Evolutionary conservation across 1,140 invertebrate species (phyloP).

Genomic region (Aphelenchoides avenae): DNA sequence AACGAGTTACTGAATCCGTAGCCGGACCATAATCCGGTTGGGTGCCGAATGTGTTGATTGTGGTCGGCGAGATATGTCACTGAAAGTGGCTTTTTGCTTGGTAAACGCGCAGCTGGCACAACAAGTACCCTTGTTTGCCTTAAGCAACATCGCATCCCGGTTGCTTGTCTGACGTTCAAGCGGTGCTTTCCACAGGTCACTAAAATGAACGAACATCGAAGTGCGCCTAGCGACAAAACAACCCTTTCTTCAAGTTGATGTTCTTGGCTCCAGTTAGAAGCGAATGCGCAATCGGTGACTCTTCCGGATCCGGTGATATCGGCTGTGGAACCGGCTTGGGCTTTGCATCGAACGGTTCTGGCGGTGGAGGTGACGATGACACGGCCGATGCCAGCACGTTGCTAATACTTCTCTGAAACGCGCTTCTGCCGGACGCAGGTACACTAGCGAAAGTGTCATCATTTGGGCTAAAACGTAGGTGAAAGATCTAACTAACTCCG

Average conservation of each 20-base stretch:
- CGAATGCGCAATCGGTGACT: constrained; percentile 55
- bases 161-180: constrained; percentile 35
- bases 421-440: too few relatives aligned
- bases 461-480: too few relatives aligned
- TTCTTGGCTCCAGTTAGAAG: constrained; percentile 50
- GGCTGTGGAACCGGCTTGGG: constrained; percentile 14
- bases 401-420: too few relatives aligned
- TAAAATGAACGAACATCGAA: constrained; percentile 5
- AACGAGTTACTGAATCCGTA: constrained; percentile 54
- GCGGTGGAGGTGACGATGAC: too few relatives aligned
- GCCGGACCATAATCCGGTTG: constrained; percentile 53
- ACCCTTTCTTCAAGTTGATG: constrained; percentile 44
- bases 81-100: not conserved
- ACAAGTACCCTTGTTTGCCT: constrained; percentile 31
- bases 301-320: constrained; percentile 47
- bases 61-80: too few relatives aligned
- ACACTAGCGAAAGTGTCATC: too few relatives aligned
- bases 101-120: not conserved
- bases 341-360: too few relatives aligned
- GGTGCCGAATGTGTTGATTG: too few relatives aligned
- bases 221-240: not conserved
- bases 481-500: too few relatives aligned
- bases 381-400: too few relatives aligned
- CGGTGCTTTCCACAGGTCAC: constrained; percentile 48
- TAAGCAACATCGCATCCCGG: constrained; percentile 49